A percentile compares a stretch with the other conserved stretches of the same genome.
phyloP scores from a whole-genome alignment of 1,140 invertebrate genomes.

The Rhizoglyphus robini region DNA sequence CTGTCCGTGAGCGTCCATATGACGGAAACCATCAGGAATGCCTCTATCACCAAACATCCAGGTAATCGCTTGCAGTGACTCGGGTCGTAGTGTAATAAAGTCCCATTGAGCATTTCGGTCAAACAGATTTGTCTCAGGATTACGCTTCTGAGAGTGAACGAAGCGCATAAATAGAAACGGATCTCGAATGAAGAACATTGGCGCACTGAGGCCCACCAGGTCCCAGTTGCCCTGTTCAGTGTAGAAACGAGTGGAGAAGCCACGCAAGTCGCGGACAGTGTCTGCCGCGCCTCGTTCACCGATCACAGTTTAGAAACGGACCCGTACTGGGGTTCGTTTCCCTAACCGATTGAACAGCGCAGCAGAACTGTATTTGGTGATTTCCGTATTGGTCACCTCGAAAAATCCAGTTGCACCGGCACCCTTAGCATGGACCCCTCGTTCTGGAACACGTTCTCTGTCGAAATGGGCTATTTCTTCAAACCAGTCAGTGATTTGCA shows the following conservation, averaged over 20 bases:
- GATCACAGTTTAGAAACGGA: conserved; percentile 70
- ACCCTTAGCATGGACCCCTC: conserved; percentile 95
- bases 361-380: conserved; percentile 67
- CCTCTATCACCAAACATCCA: conserved; percentile 81
- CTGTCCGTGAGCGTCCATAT: conserved; percentile 73
- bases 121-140: conserved; percentile 87
- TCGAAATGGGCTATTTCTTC: conserved; percentile 81
- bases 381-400: conserved; percentile 52
- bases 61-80: conserved; percentile 70
- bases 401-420: conserved; percentile 93
- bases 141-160: conserved; percentile 84
- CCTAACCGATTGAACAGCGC: conserved; percentile 65
- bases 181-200: conserved; percentile 89
- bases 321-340: conserved; percentile 63
- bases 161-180: conserved; percentile 81
- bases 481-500: conserved; percentile 69
- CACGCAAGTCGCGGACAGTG: conserved; percentile 74
- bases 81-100: conserved; percentile 73
- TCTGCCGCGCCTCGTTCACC: conserved; percentile 82
- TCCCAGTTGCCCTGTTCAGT: conserved; percentile 95
- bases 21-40: conserved; percentile 66
- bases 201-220: conserved; percentile 83
- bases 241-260: conserved; percentile 91
- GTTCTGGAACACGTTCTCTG: conserved; percentile 83
- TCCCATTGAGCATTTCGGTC: conserved; percentile 92